Conservation (phyloP, 1,140 invertebrate species). For the Rhizoglyphus robini region DNA sequence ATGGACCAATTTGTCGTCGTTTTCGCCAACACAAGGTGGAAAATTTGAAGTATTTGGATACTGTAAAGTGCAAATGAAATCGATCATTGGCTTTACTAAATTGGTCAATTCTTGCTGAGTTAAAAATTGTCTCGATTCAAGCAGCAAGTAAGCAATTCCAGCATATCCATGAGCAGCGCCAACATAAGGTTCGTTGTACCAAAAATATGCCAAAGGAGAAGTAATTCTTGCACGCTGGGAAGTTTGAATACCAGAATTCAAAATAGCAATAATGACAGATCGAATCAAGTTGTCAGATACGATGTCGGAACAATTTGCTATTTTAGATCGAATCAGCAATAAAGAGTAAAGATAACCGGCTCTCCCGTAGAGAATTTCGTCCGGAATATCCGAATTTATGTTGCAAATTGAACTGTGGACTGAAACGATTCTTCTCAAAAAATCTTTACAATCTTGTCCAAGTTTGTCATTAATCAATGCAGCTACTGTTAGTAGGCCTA, state of each 20-base stretch:
- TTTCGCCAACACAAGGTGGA: conserved; percentile 35
- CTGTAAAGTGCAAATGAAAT: conserved; percentile 45
- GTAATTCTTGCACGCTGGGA: conserved; percentile 37
- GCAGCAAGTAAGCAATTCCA: conserved; percentile 65
- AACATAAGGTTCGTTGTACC: conserved; percentile 65
- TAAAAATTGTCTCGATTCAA: conserved; percentile 48
- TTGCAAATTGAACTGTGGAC: neutral
- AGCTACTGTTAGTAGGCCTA: conserved; percentile 54
- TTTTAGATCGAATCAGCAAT: conserved; percentile 45
- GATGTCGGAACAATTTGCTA: neutral
- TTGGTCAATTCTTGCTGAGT: conserved; percentile 39
- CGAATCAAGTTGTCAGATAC: conserved; percentile 38
- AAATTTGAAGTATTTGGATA: conserved; percentile 38
- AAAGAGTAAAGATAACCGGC: conserved; percentile 66
- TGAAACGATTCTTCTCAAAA: neutral
- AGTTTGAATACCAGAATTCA: conserved; percentile 48
- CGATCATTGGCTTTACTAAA: conserved; percentile 44
- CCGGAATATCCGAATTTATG: conserved; percentile 40
- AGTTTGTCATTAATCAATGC: conserved; percentile 43
- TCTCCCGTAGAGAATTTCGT: conserved; percentile 72
- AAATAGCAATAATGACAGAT: conserved; percentile 46
- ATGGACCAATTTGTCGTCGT: conserved; percentile 65
- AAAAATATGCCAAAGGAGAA: conserved; percentile 59
- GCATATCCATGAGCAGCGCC: conserved; percentile 73
- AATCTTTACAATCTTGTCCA: neutral